Base-by-base conservation (phyloP, 2,113 vertebrate species). In the Chionomys nivalis region DNA sequence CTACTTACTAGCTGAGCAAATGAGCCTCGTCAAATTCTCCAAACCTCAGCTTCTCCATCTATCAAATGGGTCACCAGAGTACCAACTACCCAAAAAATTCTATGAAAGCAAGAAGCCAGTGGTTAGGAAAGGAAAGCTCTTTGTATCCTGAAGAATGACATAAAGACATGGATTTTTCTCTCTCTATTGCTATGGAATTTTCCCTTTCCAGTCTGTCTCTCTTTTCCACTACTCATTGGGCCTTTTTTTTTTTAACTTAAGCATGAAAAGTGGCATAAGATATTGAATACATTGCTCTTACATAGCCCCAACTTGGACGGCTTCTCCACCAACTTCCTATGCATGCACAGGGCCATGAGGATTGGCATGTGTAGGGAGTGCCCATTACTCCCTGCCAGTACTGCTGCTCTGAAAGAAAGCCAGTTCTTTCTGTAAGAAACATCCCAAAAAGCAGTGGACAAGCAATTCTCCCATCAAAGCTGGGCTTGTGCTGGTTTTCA, bases 401-500 rank as follows among this genome's bases (percentile, higher is more conserved):
- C 73, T 42, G 31, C 23, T 61, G 52, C 63, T 90, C 68, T 55
- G 42, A 95, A 55, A 63, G 58, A 85, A 75, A 95, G 52, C 24
- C 49, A 44, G 28, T 44, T 24, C 49, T 58, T 83, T 82, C 49
- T 52, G 1, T 36, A 61, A 76, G n/a, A 77, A 63, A 6, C 13
- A 95, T 92, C n/a, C 28, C 23, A 85, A 79, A 96, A 85, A 72
- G 24, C 14, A 52, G 39, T 28, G 4, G 7, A 44, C 49, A 70
- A 66, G 85, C 47, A 73, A 70, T 24, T 85, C 65, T n/a, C 82
- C n/a, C 61, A 31, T 55, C 61, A 94, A 94, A 91, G 49, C 89
- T 49, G 0, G n/a, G 17, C 92, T 96, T 85, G 73, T 86, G 47
- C 42, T 93, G 49, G 36, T 95, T 97, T 97, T 94, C 65, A 39